These are phyloP conservation scores for Ptilonorhynchus violaceus DNA, from an alignment of 2,113 vertebrate genomes.

Conservation along the genomic window DNA sequence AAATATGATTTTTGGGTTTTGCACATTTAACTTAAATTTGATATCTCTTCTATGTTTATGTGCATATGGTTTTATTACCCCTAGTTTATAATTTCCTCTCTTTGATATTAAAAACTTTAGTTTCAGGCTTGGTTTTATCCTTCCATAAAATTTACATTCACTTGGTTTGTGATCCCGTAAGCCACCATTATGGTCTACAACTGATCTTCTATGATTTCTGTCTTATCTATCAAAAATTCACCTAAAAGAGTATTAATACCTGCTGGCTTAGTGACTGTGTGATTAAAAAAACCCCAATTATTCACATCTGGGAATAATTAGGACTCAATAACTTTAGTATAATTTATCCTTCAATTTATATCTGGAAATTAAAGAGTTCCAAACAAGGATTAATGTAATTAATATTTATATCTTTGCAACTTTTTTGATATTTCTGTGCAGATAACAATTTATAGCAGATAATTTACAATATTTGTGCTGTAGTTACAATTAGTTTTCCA, in stretches of 20 bases:
- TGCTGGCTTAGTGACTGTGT: neutral
- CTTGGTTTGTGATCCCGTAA: neutral
- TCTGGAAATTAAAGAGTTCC: neutral
- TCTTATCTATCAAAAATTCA: neutral
- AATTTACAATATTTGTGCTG: neutral
- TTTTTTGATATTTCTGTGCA: neutral
- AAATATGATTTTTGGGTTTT: neutral
- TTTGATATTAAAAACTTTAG: neutral
- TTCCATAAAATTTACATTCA: neutral
- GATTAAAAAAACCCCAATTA: neutral
- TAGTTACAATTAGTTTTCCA: neutral
- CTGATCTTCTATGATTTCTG: neutral
- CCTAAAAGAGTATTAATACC: neutral
- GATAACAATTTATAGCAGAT: neutral
- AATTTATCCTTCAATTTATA: neutral
- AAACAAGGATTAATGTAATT: neutral
- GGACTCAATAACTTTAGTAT: neutral
- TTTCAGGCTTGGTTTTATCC: neutral
- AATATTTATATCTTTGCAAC: neutral
- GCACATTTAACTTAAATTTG: neutral
- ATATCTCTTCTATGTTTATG: neutral
- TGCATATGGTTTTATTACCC: neutral
- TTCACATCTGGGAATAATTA: neutral
- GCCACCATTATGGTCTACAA: neutral
- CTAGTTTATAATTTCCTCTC: neutral